Conservation (phyloP, 2,113 vertebrate genomes). For the Ciconia stormi region DNA sequence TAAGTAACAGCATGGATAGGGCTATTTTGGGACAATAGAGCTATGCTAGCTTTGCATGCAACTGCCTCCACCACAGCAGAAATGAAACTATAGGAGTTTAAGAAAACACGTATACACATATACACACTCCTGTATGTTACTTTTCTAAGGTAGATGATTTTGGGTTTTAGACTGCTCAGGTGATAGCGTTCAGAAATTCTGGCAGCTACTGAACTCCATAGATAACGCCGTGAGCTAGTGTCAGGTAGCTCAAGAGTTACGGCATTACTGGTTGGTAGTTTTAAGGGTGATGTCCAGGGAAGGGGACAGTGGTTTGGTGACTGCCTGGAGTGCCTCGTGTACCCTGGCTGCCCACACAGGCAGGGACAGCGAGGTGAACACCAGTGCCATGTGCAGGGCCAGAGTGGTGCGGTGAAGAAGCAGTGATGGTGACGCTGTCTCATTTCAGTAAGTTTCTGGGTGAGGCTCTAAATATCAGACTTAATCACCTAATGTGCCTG, state of each 20-base stretch:
- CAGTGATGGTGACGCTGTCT: neutral
- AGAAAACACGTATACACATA: neutral
- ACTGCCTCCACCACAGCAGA: slow-evolving; percentile 39
- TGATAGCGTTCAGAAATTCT: slow-evolving; percentile 52
- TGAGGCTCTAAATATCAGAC: neutral
- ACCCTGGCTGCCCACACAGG: neutral
- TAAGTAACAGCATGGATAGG: slow-evolving; percentile 40
- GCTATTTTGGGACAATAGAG: slow-evolving; percentile 46
- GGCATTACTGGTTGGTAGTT: neutral
- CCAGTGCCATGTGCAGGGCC: neutral
- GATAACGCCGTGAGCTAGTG: neutral
- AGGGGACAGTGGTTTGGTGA: neutral
- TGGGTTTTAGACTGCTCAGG: slow-evolving; percentile 17
- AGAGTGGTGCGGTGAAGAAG: neutral
- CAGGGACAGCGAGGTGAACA: neutral
- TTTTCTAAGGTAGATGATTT: slow-evolving; percentile 3
- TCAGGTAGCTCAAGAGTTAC: neutral
- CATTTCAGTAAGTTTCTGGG: neutral
- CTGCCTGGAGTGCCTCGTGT: neutral
- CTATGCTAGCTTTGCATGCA: slow-evolving; percentile 3
- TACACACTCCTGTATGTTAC: neutral
- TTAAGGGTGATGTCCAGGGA: neutral
- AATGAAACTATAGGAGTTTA: neutral
- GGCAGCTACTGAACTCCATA: slow-evolving; percentile 9
- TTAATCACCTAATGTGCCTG: neutral